Conservation (phyloP, 2,113 vertebrate genomes). For the Cyphomyrus plagiostoma region DNA sequence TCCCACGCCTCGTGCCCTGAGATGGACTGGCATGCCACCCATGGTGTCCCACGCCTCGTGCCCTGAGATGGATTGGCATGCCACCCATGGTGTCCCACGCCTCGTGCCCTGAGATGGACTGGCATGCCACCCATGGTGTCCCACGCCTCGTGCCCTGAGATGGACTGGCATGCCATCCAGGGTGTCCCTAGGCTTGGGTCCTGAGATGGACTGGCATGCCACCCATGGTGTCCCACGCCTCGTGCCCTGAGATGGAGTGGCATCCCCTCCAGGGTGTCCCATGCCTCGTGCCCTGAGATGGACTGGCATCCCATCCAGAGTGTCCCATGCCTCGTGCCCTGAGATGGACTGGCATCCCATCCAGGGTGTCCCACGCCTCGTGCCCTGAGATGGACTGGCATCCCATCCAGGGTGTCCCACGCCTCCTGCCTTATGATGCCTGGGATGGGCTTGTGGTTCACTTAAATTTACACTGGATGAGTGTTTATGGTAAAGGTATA, state of each 20-base stretch:
- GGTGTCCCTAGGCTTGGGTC: background rate
- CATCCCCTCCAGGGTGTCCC: no score
- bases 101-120: background rate
- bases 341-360: no score
- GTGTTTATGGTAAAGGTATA: background rate
- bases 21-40: background rate
- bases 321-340: no score
- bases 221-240: background rate
- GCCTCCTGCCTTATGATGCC: background rate
- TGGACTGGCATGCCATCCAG: background rate
- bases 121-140: no score
- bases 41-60: background rate
- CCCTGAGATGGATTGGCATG: background rate
- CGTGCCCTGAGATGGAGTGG: no score
- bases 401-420: no score
- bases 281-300: no score
- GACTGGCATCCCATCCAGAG: no score
- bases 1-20: background rate
- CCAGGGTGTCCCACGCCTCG: no score
- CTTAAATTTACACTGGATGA: background rate
- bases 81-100: background rate
- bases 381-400: no score
- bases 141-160: background rate
- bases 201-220: background rate
- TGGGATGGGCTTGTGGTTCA: background rate